Evolutionary conservation across 2,113 vertebrate species (phyloP).

Genomic region (Microtus ochrogaster): DNA sequence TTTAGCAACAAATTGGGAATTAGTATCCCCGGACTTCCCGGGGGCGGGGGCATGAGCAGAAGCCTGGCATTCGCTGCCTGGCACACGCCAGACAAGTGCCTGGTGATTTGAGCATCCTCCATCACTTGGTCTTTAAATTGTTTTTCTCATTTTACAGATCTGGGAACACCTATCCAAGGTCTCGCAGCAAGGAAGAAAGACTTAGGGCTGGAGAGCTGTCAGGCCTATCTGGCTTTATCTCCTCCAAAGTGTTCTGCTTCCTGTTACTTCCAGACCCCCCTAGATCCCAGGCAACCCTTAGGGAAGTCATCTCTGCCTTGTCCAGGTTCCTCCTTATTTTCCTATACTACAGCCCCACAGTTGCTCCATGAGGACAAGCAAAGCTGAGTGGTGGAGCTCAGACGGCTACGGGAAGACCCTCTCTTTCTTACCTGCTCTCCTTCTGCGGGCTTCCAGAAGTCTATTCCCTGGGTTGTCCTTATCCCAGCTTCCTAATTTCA

Average conservation of each 20-base stretch:
- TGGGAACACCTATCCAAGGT: background rate
- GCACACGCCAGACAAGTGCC: background rate
- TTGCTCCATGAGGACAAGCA: no score
- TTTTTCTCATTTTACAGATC: background rate
- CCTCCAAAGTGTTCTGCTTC: background rate
- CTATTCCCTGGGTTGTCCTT: background rate
- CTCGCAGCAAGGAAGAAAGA: background rate
- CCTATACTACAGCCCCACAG: background rate
- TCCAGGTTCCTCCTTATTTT: no score
- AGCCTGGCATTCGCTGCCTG: background rate
- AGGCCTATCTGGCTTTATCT: background rate
- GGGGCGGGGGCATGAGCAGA: background rate
- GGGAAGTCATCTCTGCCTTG: background rate
- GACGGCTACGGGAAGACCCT: background rate
- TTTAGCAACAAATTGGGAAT: background rate
- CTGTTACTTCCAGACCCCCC: background rate
- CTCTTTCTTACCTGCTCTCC: background rate
- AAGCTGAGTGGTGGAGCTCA: background rate
- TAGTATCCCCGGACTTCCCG: background rate
- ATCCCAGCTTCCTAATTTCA: background rate
- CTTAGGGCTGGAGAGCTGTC: background rate
- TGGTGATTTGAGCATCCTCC: background rate
- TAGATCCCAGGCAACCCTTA: background rate
- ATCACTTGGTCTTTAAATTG: background rate
- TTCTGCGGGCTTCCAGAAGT: background rate